Base-by-base conservation (phyloP, 2,113 vertebrate genomes). In the Triplophysa tibetana region DNA sequence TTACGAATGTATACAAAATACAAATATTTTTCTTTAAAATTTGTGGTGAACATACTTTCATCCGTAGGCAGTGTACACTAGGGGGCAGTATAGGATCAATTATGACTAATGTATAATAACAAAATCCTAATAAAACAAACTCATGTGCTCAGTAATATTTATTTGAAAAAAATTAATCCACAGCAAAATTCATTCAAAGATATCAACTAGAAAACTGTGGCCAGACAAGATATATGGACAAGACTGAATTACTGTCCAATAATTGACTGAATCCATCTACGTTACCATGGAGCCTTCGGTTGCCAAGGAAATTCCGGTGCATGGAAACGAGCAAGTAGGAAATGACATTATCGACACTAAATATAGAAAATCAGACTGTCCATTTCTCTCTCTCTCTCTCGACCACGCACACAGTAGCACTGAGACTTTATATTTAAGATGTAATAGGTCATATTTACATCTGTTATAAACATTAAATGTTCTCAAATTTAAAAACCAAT, bases 1-100 rank as follows among this genome's bases (percentile, higher is more conserved):
- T 1, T 24, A 24, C 24, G 2, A 24, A 24, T 24, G 24, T 24
- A 33, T 33, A 6, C 33, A 33, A 6, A 33, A 38, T 38, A 38
- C 33, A 38, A 38, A 38, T 38, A 38, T 38, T 7, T 38, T 38
- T 38, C 5, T 14, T 50, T 50, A 2, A 50, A 50, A 12, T 50
- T 50, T 50, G 45, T 10, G 3, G 12, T 50, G 45, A 14, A 50
- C 12, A 52, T 52, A 16, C 16, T 17, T 52, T 3, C 14, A 19
- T 9, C 54, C 29, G 45, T 61, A 26, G 3, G 21, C 38, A 26
- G 60, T 50, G 43, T 75, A 29, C 90, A 88, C 87, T 87, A 88
- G 90, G 81, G 88, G 90, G 86, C 54, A 83, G 87, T 85, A 74
- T 75, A 65, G 65, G 67, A 85, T 70, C 63, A 1, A 7, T 21